A percentile compares a stretch with the other conserved stretches of the same genome.
phyloP scores from a whole-genome alignment of 2,113 vertebrate species.

The Plestiodon gilberti region DNA sequence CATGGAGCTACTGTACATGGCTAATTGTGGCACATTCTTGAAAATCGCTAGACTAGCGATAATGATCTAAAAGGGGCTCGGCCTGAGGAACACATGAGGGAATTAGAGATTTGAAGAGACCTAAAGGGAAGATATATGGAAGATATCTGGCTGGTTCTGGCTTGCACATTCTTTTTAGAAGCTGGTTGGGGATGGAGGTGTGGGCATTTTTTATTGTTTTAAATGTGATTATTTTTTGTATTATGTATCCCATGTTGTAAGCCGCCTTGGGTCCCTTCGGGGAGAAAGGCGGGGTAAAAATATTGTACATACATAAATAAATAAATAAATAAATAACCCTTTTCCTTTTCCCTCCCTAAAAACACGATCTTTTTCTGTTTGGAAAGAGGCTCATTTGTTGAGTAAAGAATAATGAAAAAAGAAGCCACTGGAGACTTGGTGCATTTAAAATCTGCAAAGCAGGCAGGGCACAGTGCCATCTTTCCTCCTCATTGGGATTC shows the following conservation, averaged over 20 bases:
- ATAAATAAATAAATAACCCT: too few species aligned
- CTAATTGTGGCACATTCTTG: conserved; percentile 8
- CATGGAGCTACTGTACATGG: neutral
- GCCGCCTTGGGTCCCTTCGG: too few species aligned
- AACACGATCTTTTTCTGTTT: neutral
- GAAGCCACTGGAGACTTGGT: conserved; percentile 33
- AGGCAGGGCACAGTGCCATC: conserved; percentile 53
- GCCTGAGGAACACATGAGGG: accelerated
- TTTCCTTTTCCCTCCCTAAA: neutral
- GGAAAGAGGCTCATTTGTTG: conserved; percentile 37
- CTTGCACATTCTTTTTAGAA: neutral
- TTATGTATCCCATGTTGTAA: too few species aligned
- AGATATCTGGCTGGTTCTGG: neutral
- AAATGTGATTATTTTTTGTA: too few species aligned
- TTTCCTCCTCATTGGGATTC: conserved; percentile 52
- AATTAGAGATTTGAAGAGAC: neutral
- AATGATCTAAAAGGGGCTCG: neutral
- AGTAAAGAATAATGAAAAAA: conserved; percentile 32
- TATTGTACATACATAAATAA: too few species aligned
- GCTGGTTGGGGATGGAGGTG: accelerated
- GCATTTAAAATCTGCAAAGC: conserved; percentile 57
- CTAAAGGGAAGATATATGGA: neutral
- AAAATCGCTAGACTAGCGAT: neutral
- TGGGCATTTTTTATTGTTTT: too few species aligned
- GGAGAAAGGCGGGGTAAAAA: too few species aligned